A percentile compares a stretch with the other conserved stretches of the same genome.
These are phyloP conservation scores for Crocodylus rhombifer DNA, from an alignment of 2,797 vertebrate species.

Conservation along the genomic window DNA sequence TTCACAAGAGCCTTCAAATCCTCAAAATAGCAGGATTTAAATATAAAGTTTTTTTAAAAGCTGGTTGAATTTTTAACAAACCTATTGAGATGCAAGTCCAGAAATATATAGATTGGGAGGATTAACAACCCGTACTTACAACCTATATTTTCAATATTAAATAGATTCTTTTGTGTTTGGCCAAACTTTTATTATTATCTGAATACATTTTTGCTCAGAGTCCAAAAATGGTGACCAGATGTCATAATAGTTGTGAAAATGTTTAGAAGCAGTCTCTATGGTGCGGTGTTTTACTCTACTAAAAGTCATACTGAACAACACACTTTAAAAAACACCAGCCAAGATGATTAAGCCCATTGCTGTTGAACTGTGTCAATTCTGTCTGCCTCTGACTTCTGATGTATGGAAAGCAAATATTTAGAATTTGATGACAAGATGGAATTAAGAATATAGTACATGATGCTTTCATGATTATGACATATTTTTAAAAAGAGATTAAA, in stretches of 20 bases:
- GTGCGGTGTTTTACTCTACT: not conserved
- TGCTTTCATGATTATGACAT: not conserved
- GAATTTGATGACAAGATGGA: not conserved
- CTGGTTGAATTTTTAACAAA: conserved; percentile 15
- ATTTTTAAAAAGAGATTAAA: not conserved
- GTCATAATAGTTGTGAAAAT: not conserved
- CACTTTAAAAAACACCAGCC: not conserved
- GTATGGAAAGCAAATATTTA: not conserved
- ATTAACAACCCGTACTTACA: not conserved
- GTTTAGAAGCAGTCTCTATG: not conserved
- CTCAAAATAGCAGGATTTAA: conserved; percentile 46
- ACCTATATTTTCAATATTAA: not conserved
- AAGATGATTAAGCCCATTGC: not conserved
- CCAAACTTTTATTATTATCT: not conserved
- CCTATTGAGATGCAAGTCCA: not conserved
- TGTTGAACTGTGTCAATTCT: not conserved
- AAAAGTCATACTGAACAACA: not conserved
- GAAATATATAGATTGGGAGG: not conserved
- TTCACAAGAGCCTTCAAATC: conserved; percentile 37
- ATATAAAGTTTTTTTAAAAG: conserved; percentile 15
- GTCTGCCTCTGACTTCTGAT: not conserved
- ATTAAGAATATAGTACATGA: not conserved
- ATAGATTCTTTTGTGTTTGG: conserved; percentile 12
- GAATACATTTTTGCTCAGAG: not conserved
- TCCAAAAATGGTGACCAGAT: conserved; percentile 15